Percentiles rank a stretch among this genome's conserved stretches.
These are phyloP conservation scores for Echiichthys vipera DNA, from an alignment of 2,797 vertebrate species.

Conservation along the genomic window DNA sequence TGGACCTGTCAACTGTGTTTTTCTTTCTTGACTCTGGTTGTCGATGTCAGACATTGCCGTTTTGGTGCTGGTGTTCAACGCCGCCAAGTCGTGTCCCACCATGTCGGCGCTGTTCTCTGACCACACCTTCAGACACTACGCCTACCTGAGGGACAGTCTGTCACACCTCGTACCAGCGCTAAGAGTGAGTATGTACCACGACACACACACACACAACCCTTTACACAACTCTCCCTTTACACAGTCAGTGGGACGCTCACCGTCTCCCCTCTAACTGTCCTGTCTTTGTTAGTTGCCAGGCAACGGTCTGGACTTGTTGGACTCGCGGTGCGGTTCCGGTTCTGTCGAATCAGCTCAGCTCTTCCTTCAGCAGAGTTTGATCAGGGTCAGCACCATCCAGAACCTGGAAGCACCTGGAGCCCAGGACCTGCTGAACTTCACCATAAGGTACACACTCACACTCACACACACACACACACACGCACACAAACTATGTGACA, in stretches of 20 bases:
- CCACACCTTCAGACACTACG: slow-evolving; percentile 96
- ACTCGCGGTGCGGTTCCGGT: slow-evolving; percentile 52
- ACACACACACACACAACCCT: no score
- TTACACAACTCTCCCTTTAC: no score
- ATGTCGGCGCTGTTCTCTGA: slow-evolving; percentile 97
- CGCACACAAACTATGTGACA: no score
- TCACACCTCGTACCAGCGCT: slow-evolving; percentile 95
- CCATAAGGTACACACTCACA: slow-evolving; percentile 88
- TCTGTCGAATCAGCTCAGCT: slow-evolving; percentile 93
- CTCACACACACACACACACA: slow-evolving; percentile 2
- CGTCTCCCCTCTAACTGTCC: background rate
- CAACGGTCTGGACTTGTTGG: slow-evolving; percentile 76
- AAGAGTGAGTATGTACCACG: slow-evolving; percentile 81
- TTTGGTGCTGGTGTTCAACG: slow-evolving; percentile 96
- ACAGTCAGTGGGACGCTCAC: background rate
- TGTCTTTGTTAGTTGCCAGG: slow-evolving; percentile 88
- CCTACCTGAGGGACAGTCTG: slow-evolving; percentile 96
- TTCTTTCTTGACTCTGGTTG: slow-evolving; percentile 26
- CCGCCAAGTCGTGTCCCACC: slow-evolving; percentile 94
- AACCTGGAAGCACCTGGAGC: slow-evolving; percentile 91
- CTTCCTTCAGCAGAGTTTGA: slow-evolving; percentile 94
- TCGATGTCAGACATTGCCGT: slow-evolving; percentile 92
- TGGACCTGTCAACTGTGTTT: background rate
- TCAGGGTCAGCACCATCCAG: slow-evolving; percentile 91
- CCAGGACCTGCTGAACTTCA: slow-evolving; percentile 94